Conservation (phyloP, 2,797 vertebrate genomes). For the Scolopax bukidnonensis region DNA sequence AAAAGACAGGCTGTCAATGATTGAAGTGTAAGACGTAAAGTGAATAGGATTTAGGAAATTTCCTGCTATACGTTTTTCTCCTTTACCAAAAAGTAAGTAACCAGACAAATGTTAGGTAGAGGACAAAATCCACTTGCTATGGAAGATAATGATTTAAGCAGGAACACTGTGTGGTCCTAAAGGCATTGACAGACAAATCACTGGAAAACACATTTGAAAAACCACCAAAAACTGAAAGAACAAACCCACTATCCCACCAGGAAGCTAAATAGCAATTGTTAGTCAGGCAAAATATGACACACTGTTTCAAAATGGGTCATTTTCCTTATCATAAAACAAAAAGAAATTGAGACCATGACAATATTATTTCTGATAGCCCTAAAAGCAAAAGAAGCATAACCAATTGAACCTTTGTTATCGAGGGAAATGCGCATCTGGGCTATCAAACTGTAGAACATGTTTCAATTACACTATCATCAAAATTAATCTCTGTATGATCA, state of each 20-base stretch:
- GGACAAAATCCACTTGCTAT: not conserved
- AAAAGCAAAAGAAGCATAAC: conserved; percentile 16
- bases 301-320: not conserved
- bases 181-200: not conserved
- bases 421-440: conserved; percentile 11
- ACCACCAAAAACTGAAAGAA: not conserved
- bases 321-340: not conserved
- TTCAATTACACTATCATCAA: conserved; percentile 20
- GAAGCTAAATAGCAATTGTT: not conserved
- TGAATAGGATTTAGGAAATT: not conserved
- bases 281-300: not conserved
- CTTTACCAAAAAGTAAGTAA: not conserved
- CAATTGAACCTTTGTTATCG: not conserved
- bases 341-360: not conserved
- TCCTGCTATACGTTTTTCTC: not conserved
- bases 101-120: not conserved
- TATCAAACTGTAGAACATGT: conserved; percentile 5
- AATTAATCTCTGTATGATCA: conserved; percentile 45
- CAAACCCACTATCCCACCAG: not conserved
- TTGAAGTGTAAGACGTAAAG: not conserved
- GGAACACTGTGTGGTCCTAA: not conserved
- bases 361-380: conserved; percentile 22
- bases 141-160: not conserved
- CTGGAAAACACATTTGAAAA: not conserved
- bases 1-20: not conserved